These are phyloP conservation scores for Sialia sialis DNA, from an alignment of 2,113 vertebrate species.

Conservation along the genomic window DNA sequence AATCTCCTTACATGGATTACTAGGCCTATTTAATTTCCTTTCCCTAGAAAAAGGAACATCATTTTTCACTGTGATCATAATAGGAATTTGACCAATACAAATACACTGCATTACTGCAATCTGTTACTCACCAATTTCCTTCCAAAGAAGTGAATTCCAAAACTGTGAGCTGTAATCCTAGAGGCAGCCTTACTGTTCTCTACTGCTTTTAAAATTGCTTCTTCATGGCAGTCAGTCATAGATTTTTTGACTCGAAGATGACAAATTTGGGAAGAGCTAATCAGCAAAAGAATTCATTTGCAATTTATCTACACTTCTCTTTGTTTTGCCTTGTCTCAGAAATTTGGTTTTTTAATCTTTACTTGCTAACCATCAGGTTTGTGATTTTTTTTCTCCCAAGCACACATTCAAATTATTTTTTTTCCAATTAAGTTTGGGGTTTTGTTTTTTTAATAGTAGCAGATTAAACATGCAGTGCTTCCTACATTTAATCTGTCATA, in stretches of 20 bases:
- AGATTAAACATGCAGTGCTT: not conserved
- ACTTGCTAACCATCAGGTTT: not conserved
- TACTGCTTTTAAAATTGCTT: slow-evolving; percentile 7
- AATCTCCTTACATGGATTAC: not conserved
- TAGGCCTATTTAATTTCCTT: slow-evolving; percentile 9
- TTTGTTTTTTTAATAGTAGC: not conserved
- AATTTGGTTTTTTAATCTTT: not conserved
- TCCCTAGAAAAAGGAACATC: not conserved
- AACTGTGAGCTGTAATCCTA: not conserved
- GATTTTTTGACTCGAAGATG: not conserved
- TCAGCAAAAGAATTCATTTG: not conserved
- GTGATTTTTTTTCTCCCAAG: not conserved
- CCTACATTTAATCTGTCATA: not conserved
- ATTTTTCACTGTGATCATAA: slow-evolving; percentile 15
- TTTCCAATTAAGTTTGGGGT: not conserved
- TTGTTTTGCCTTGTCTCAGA: not conserved
- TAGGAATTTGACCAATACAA: slow-evolving; percentile 12
- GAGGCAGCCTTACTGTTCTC: not conserved
- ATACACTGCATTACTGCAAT: not conserved
- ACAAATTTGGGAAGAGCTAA: not conserved
- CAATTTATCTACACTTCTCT: not conserved
- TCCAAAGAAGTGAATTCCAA: not conserved
- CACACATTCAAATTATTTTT: not conserved
- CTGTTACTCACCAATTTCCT: not conserved
- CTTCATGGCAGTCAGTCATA: not conserved